Base-by-base conservation (phyloP, 2,888 invertebrate genomes). In the Ptilodon capucinus region DNA sequence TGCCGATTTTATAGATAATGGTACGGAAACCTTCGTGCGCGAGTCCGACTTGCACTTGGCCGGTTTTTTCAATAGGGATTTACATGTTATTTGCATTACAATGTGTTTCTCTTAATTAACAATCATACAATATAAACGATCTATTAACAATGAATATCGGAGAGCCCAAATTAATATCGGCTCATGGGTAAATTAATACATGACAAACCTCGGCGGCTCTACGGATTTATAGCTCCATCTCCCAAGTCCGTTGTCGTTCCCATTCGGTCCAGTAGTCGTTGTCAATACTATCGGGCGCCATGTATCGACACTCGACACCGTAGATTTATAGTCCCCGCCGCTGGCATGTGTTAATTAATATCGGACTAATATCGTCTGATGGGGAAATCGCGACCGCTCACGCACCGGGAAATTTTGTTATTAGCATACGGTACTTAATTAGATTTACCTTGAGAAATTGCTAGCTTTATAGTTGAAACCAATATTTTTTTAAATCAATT, bases 311-410 rank as follows among this genome's bases (percentile, higher is more conserved):
- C 72, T 76, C 79, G 79, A 80, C 81, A 66, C 63, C 58, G 60
- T 60, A 81, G 84, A 86, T 86, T 85, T 85, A 86, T 83, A 79
- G 76, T 72, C 69, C 79, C 68, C 73, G 62, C 64, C 68, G 59
- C 57, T 57, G 71, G 76, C 79, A 82, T 81, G 85, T 84, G 85
- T 84, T 86, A 86, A 86, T 86, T 86, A 86, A 82, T 81, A 69
- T 68, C 68, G 72, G 71, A 81, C 76, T 62, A 62, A 66, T 64
- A 64, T 59, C 64, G 38, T 43, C n/a, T 36, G 35, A 28, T 41
- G 19, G 28, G 28, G 28, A 28, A 28, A 28, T 28, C 28, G 28
- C 23, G 7, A 28, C 1, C 28, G 28, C 28, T 28, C 28, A 28
- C 28, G 28, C 28, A 28, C 28, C 28, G 28, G 17, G 35, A 35